Conservation (phyloP, 2,113 vertebrate genomes). For the Pao palembangensis region DNA sequence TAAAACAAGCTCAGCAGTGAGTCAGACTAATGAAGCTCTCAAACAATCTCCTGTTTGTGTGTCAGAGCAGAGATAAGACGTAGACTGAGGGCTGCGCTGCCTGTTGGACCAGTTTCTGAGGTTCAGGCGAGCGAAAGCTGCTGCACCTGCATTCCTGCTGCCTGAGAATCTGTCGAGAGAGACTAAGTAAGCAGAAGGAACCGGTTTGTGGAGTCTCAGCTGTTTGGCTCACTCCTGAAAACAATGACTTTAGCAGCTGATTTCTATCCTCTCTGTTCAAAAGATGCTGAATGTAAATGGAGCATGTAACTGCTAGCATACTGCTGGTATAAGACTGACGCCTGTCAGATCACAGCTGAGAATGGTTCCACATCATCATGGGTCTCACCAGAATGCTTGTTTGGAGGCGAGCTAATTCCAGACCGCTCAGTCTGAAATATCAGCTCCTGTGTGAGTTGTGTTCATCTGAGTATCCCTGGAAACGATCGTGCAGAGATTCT, state of each 20-base stretch:
- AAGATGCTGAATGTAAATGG: neutral
- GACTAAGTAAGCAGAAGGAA: conserved; percentile 16
- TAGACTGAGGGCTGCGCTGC: conserved; percentile 6
- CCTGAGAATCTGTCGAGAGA: neutral
- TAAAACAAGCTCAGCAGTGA: no score
- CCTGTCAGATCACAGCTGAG: no score
- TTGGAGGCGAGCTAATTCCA: no score
- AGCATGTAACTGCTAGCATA: no score
- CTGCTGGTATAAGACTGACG: no score
- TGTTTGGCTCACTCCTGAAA: conserved; percentile 2
- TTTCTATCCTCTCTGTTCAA: neutral
- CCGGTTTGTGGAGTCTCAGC: conserved; percentile 35
- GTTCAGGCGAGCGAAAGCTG: conserved; percentile 1
- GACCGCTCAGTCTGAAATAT: no score
- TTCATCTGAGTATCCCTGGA: no score
- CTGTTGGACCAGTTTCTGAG: conserved; percentile 38
- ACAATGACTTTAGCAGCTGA: conserved; percentile 14
- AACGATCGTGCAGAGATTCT: no score
- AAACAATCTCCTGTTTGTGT: conserved; percentile 10
- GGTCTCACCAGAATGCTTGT: no score
- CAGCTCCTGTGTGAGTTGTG: no score
- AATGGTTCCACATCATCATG: no score
- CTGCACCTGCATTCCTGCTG: conserved; percentile 13
- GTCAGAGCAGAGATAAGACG: conserved; percentile 12
- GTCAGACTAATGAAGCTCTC: neutral